Percentiles rank a stretch among this genome's conserved stretches.
phyloP scores from a whole-genome alignment of 2,888 invertebrate species.

The Pristionchus entomophagus region DNA sequence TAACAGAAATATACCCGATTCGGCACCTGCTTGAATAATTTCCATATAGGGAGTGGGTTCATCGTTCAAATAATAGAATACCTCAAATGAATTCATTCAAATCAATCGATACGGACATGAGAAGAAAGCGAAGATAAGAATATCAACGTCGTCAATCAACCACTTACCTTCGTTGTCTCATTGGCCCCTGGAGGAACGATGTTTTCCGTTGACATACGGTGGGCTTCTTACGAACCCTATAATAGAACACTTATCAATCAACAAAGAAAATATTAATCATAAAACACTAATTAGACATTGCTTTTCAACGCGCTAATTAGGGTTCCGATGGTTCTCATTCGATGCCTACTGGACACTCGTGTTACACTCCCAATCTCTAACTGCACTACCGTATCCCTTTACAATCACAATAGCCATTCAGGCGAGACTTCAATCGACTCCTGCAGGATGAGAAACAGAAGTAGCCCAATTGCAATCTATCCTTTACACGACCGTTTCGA shows the following conservation, averaged over 20 bases:
- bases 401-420: neutral
- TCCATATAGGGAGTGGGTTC: constrained; percentile 70
- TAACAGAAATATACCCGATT: neutral
- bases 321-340: neutral
- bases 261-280: neutral
- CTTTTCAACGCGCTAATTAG: constrained; percentile 1
- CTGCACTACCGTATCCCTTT: constrained; percentile 6
- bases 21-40: constrained; percentile 54
- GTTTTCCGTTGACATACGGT: constrained; percentile 38
- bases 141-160: neutral
- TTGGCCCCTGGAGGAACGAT: neutral
- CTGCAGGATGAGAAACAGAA: too few relatives aligned
- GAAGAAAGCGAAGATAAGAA: neutral
- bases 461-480: too few relatives aligned
- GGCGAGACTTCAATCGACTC: neutral
- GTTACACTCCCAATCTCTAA: neutral
- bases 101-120: neutral
- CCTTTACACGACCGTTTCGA: too few relatives aligned
- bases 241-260: neutral
- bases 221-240: neutral
- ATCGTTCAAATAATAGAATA: constrained; percentile 71
- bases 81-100: constrained; percentile 50
- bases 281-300: neutral
- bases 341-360: neutral
- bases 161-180: constrained; percentile 19